These are phyloP conservation scores for Lytechinus variegatus DNA, from an alignment of 35 echinoderm and acorn worm genomes.

Conservation along the genomic window DNA sequence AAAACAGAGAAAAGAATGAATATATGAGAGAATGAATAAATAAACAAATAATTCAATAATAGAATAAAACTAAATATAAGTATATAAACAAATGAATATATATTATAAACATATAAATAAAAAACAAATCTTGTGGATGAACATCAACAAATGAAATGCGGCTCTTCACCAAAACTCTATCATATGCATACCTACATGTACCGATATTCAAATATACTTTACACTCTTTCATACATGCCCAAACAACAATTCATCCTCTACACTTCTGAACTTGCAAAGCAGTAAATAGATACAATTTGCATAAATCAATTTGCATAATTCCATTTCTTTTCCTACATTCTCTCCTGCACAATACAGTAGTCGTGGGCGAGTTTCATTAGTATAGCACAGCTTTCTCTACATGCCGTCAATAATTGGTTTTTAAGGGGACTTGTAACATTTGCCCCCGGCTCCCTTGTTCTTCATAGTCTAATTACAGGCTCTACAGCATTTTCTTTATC, in stretches of 20 bases:
- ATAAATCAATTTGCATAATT: neutral
- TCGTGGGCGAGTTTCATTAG: neutral
- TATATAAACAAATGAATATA: too few relatives aligned
- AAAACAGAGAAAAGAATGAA: too few relatives aligned
- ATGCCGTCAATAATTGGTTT: conserved; percentile 4
- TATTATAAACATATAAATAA: too few relatives aligned
- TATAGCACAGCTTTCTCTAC: neutral
- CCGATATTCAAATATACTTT: too few relatives aligned
- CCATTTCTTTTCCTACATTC: neutral
- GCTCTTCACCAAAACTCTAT: too few relatives aligned
- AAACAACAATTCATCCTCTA: neutral
- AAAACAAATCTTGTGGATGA: too few relatives aligned
- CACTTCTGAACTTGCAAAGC: neutral
- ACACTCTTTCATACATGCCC: neutral
- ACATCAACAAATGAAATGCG: too few relatives aligned
- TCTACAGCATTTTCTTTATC: neutral
- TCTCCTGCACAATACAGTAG: neutral
- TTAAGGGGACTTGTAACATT: neutral
- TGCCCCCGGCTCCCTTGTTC: neutral
- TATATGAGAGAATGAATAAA: too few relatives aligned
- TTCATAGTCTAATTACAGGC: neutral
- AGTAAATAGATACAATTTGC: neutral
- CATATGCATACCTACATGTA: too few relatives aligned
- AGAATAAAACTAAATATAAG: too few relatives aligned
- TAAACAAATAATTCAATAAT: too few relatives aligned